These are phyloP conservation scores for Halictus rubicundus DNA, from an alignment of 1,140 invertebrate species.

Conservation along the genomic window DNA sequence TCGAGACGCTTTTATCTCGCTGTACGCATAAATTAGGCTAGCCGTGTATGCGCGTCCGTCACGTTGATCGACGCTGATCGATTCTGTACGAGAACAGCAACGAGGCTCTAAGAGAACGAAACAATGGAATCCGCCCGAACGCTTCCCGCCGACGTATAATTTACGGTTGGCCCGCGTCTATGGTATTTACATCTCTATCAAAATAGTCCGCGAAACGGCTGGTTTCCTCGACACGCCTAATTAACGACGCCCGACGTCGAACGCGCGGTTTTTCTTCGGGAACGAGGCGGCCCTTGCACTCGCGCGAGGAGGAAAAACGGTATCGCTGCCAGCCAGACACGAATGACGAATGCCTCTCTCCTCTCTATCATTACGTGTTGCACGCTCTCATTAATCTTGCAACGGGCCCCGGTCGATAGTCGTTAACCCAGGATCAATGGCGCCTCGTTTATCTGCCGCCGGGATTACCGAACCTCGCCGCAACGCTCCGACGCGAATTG, in stretches of 20 bases:
- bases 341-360: constrained; percentile 41
- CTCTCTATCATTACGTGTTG: constrained; percentile 27
- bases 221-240: not conserved
- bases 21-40: not conserved
- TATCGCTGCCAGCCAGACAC: constrained; percentile 37
- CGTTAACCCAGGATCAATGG: constrained; percentile 57
- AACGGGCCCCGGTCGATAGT: constrained; percentile 43
- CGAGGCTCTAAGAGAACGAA: constrained; percentile 13
- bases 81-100: not conserved
- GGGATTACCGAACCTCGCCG: constrained; percentile 33
- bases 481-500: constrained; percentile 9
- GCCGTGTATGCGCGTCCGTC: not conserved
- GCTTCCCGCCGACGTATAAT: not conserved
- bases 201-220: constrained; percentile 20
- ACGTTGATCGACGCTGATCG: not conserved
- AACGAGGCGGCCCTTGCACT: constrained; percentile 5
- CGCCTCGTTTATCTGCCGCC: constrained; percentile 42
- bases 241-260: not conserved
- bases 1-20: too few relatives aligned
- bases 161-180: not conserved
- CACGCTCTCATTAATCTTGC: constrained; percentile 57
- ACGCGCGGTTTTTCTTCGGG: not conserved
- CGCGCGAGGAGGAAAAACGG: not conserved
- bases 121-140: constrained; percentile 11
- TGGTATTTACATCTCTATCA: constrained; percentile 45